Evolutionary conservation across 2,113 vertebrate genomes (phyloP).

Genomic region (Trichechus manatus): DNA sequence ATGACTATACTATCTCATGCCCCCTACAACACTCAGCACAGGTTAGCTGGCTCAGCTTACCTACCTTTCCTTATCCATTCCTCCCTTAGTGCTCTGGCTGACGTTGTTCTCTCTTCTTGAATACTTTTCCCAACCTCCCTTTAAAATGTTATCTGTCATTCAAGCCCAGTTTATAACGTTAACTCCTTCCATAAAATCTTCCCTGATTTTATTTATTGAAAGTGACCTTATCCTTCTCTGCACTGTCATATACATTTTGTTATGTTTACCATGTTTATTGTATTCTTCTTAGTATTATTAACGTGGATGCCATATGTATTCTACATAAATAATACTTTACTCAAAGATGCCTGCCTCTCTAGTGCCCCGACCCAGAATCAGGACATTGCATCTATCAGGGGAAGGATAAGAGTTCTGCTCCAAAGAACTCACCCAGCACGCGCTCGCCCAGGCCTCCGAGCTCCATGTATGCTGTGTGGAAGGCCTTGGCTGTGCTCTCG

Average conservation of each 20-base stretch:
- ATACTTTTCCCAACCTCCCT: neutral
- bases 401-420: accelerated
- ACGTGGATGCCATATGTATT: neutral
- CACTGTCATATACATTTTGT: neutral
- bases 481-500: slow-evolving; percentile 82
- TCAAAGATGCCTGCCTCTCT: neutral
- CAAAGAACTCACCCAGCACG: slow-evolving; percentile 88
- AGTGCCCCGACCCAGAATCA: neutral
- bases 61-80: neutral
- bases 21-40: neutral
- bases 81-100: neutral
- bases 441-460: slow-evolving; percentile 91
- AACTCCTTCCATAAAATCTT: neutral
- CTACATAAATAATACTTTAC: neutral
- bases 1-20: neutral
- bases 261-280: neutral
- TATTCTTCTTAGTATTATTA: neutral
- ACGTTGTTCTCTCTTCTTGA: neutral
- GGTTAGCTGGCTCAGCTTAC: neutral
- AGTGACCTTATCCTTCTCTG: neutral
- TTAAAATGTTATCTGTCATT: neutral
- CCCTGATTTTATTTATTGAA: neutral
- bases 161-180: neutral
- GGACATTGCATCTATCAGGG: neutral
- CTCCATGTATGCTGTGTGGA: slow-evolving; percentile 91